Percentiles rank a stretch among this genome's conserved stretches.
Conservation (phyloP, 2,888 invertebrate genomes). For the Coremacera marginata region DNA sequence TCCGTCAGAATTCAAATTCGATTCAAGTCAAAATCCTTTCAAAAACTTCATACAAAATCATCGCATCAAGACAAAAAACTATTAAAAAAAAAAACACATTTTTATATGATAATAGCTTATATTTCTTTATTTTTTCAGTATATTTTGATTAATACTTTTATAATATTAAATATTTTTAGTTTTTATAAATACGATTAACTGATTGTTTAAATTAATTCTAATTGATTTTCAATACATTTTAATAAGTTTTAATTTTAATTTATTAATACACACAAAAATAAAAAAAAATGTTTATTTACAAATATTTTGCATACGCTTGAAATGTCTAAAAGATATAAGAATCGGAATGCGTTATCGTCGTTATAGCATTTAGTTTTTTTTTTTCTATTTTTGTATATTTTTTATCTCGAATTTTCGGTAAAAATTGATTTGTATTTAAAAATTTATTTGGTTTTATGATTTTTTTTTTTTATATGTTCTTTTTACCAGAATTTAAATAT, state of each 20-base stretch:
- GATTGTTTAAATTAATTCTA: slow-evolving; percentile 14
- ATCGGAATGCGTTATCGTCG: background rate
- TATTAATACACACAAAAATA: background rate
- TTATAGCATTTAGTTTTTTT: background rate
- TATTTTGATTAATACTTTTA: slow-evolving; percentile 14
- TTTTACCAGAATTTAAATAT: background rate
- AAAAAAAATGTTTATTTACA: slow-evolving; percentile 9
- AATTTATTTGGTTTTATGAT: background rate
- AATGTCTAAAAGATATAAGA: background rate
- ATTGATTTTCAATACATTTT: background rate
- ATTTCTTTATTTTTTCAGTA: slow-evolving; percentile 17
- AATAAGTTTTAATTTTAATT: background rate
- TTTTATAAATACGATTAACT: slow-evolving; percentile 12
- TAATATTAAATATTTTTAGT: slow-evolving; percentile 13
- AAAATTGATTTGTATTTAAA: background rate
- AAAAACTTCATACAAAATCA: too few relatives aligned
- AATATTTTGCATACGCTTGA: slow-evolving; percentile 5
- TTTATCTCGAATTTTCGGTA: background rate
- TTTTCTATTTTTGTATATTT: background rate
- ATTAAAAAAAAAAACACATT: background rate
- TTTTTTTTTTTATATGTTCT: background rate
- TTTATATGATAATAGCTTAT: background rate
- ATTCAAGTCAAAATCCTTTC: too few relatives aligned
- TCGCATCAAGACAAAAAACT: too few relatives aligned
- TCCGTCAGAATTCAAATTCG: too few relatives aligned